These are phyloP conservation scores for Diplodus sargus DNA, from an alignment of 2,797 vertebrate species.

Conservation along the genomic window DNA sequence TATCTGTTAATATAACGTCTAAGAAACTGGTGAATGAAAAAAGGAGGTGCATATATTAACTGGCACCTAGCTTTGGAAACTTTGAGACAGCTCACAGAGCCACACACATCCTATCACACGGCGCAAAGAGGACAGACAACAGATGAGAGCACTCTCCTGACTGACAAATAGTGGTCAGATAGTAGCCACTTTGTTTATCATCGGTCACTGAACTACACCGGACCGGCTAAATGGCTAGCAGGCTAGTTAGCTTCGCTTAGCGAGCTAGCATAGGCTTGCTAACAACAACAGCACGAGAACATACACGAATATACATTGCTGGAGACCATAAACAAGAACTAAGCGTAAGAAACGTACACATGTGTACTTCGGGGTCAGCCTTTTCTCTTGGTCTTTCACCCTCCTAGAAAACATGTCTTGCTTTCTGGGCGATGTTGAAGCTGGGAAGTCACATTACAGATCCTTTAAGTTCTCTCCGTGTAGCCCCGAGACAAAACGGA, in stretches of 20 bases:
- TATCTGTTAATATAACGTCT: background rate
- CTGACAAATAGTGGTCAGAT: slow-evolving; percentile 34
- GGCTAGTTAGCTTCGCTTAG: slow-evolving; percentile 64
- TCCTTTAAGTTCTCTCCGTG: slow-evolving; percentile 59
- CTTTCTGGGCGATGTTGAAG: slow-evolving; percentile 60
- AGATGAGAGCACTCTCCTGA: slow-evolving; percentile 19
- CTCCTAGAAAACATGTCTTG: slow-evolving; percentile 86
- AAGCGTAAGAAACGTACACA: slow-evolving; percentile 75
- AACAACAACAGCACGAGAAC: slow-evolving; percentile 48
- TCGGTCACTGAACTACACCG: slow-evolving; percentile 31
- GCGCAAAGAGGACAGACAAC: slow-evolving; percentile 7
- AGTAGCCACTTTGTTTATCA: slow-evolving; percentile 52
- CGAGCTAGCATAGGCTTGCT: slow-evolving; percentile 66
- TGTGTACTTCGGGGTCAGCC: slow-evolving; percentile 84
- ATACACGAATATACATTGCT: slow-evolving; percentile 13
- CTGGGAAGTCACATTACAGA: slow-evolving; percentile 76
- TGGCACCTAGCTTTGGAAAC: slow-evolving; percentile 33
- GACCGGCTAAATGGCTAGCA: slow-evolving; percentile 53
- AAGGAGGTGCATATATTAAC: background rate
- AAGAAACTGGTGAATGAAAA: background rate
- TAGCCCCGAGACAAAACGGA: slow-evolving; percentile 51
- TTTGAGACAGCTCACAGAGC: slow-evolving; percentile 41
- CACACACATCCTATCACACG: background rate
- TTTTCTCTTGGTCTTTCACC: slow-evolving; percentile 79
- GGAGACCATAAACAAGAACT: slow-evolving; percentile 16